These are phyloP conservation scores for Sphyrna mokarran DNA, from an alignment of 2,113 vertebrate species.

Conservation along the genomic window DNA sequence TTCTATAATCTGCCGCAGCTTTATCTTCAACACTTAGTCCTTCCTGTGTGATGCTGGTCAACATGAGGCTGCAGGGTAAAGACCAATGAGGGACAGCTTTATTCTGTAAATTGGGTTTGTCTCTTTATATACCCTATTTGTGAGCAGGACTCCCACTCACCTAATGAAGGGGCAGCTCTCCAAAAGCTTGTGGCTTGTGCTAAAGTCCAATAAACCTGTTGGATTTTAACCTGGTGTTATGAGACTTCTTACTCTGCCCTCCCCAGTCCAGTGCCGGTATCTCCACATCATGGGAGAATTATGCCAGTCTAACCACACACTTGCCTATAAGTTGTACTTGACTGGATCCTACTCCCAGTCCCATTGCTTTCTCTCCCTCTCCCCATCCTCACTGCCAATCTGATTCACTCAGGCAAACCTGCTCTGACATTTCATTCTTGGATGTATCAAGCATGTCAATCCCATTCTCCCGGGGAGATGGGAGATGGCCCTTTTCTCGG, in stretches of 20 bases:
- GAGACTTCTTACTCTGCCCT: too few relatives aligned
- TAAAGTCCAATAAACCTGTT: too few relatives aligned
- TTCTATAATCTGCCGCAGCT: neutral
- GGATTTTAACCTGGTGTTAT: too few relatives aligned
- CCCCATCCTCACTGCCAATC: neutral
- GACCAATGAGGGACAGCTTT: neutral
- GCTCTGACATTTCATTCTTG: neutral
- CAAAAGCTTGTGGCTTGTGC: too few relatives aligned
- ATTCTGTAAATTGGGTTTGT: too few relatives aligned
- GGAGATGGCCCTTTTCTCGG: neutral
- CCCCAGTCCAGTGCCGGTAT: too few relatives aligned
- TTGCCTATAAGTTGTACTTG: neutral
- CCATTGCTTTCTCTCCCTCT: neutral
- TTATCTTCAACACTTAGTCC: neutral
- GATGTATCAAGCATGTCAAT: neutral
- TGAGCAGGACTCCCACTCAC: too few relatives aligned
- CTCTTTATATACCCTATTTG: too few relatives aligned
- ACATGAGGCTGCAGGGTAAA: neutral
- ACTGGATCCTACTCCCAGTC: constrained; percentile 36
- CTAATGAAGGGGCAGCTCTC: too few relatives aligned
- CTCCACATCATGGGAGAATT: neutral
- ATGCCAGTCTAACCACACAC: neutral
- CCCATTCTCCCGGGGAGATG: neutral
- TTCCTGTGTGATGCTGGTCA: neutral
- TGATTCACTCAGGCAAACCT: neutral